A percentile compares a stretch with the other conserved stretches of the same genome.
Conservation (phyloP, 1,140 invertebrate species). For the Drosophila rufa region DNA sequence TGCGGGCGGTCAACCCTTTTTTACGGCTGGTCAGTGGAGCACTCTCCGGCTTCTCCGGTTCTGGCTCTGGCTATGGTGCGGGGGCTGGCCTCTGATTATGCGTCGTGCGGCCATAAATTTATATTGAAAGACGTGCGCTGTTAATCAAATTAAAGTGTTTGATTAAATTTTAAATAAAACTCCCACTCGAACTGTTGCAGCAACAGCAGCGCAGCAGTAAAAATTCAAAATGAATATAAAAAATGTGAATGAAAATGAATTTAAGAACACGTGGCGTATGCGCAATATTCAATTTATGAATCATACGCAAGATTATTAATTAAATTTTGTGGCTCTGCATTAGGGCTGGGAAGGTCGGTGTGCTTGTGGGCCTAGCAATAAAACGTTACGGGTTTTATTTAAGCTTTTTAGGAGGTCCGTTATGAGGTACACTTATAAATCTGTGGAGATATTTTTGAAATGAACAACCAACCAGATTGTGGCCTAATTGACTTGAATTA, state of each 20-base stretch:
- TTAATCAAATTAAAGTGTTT: conserved; percentile 84
- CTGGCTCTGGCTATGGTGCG: background rate
- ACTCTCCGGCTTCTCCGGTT: conserved; percentile 10
- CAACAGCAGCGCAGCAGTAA: conserved; percentile 28
- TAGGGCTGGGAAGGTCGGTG: background rate
- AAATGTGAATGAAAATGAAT: conserved; percentile 54
- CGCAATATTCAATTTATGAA: conserved; percentile 72
- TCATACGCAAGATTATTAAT: conserved; percentile 50
- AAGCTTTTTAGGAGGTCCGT: too few relatives aligned
- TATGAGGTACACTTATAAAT: too few relatives aligned
- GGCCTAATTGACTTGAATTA: too few relatives aligned
- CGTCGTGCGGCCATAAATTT: conserved; percentile 77
- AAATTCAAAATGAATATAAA: conserved; percentile 33
- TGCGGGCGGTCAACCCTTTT: conserved; percentile 44
- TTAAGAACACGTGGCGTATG: conserved; percentile 66
- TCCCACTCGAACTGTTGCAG: conserved; percentile 4
- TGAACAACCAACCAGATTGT: too few relatives aligned
- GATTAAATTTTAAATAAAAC: conserved; percentile 79
- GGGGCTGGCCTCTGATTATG: conserved; percentile 71
- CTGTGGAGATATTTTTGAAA: too few relatives aligned
- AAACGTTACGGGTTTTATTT: background rate
- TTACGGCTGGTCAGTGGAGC: conserved; percentile 26
- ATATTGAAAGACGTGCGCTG: conserved; percentile 82
- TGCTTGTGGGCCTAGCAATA: background rate
- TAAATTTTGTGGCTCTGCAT: conserved; percentile 31